Percentiles rank a stretch among this genome's conserved stretches.
Evolutionary conservation across 1,140 invertebrate species (phyloP).

Genomic region (Drosophila novamexicana): DNA sequence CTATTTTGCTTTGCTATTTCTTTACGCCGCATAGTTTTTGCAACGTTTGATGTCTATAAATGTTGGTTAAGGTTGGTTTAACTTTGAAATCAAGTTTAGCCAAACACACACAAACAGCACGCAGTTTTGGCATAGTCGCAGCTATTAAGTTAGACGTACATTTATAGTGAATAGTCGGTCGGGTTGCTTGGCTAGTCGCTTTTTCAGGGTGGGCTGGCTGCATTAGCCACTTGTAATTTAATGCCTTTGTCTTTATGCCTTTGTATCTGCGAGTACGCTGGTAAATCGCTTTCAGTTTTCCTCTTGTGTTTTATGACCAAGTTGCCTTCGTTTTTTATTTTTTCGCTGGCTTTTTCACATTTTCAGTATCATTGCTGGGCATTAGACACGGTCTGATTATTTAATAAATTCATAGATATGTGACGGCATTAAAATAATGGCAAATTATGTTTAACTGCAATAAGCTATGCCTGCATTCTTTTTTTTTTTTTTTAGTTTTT

Average conservation of each 20-base stretch:
- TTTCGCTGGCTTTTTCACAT: constrained; percentile 25
- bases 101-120: constrained; percentile 32
- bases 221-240: constrained; percentile 63
- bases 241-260: constrained; percentile 67
- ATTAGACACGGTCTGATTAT: constrained; percentile 78
- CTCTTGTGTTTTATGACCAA: constrained; percentile 25
- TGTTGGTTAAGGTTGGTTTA: constrained; percentile 81
- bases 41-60: constrained; percentile 66
- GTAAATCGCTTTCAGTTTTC: constrained; percentile 33
- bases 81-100: constrained; percentile 80
- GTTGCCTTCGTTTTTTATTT: not conserved
- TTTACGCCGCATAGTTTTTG: constrained; percentile 60
- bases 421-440: constrained; percentile 69
- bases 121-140: constrained; percentile 21
- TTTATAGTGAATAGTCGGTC: constrained; percentile 4
- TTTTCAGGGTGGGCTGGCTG: constrained; percentile 17
- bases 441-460: constrained; percentile 56
- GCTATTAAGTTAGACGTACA: constrained; percentile 34
- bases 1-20: constrained; percentile 25
- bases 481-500: not conserved
- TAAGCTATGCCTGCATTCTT: not conserved
- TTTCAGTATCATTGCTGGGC: constrained; percentile 66
- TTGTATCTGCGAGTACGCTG: constrained; percentile 55
- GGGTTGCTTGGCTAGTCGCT: constrained; percentile 3
- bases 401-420: constrained; percentile 76